Percentiles rank a stretch among this genome's conserved stretches.
These are phyloP conservation scores for Meandrina meandrites DNA, from an alignment of 92 coral and sea anemone species.

Conservation along the genomic window DNA sequence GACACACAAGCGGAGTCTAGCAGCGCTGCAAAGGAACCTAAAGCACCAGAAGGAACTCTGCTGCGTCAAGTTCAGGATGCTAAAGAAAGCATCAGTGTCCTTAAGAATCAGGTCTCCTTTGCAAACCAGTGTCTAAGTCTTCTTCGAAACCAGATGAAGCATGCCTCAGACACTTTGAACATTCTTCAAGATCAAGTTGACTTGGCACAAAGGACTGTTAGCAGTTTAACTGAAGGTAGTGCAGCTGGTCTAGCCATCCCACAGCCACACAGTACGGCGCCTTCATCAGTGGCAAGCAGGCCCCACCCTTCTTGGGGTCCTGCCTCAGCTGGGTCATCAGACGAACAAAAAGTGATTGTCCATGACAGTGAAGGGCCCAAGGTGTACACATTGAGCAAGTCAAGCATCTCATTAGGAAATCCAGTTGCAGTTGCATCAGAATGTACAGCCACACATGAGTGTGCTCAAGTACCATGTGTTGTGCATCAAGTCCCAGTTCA, in stretches of 20 bases:
- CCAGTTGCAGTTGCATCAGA: conserved; percentile 24
- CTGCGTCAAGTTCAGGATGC: conserved; percentile 61
- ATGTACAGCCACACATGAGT: conserved; percentile 29
- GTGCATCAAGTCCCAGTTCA: conserved; percentile 33
- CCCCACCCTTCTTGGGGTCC: conserved; percentile 1
- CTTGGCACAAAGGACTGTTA: conserved; percentile 80
- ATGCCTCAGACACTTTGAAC: conserved; percentile 85
- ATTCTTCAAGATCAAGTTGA: conserved; percentile 88
- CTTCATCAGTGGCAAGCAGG: conserved; percentile 5
- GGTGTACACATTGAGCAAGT: conserved; percentile 40
- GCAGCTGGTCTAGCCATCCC: conserved; percentile 19
- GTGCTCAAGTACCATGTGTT: conserved; percentile 24
- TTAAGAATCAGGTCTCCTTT: conserved; percentile 85
- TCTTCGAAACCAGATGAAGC: conserved; percentile 87
- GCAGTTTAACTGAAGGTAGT: conserved; percentile 48
- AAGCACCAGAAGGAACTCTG: conserved; percentile 48
- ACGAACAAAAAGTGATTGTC: conserved; percentile 54
- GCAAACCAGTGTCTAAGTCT: conserved; percentile 88
- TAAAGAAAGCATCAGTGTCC: conserved; percentile 69
- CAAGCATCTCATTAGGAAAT: conserved; percentile 30
- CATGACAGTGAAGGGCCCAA: conserved; percentile 71
- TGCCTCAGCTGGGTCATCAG: conserved; percentile 1
- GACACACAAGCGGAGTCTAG: conserved; percentile 6
- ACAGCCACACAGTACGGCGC: conserved; percentile 10
- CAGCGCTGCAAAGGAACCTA: conserved; percentile 20